Evolutionary conservation across 2,113 vertebrate species (phyloP), one percentile per base, ranked within the genome.

Genomic region (Coptodon rendalli): DNA sequence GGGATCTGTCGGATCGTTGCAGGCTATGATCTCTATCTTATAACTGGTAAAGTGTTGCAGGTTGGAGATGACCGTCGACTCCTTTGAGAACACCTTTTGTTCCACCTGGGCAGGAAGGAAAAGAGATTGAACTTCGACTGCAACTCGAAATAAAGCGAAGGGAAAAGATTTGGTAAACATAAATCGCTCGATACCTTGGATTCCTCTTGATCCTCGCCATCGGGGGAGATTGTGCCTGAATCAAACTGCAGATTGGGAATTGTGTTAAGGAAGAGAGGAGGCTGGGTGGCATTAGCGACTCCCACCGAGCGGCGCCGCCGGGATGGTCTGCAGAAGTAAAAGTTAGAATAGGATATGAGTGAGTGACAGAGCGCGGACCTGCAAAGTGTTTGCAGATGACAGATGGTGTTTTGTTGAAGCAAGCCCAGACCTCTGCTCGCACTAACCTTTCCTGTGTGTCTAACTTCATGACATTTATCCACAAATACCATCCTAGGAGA

Each of bases 11-110:
- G 95, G 96, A 6, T 98, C 96, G 95, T 99, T 99, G 92, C 99
- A 99, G 5, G 98, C 98, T 61, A 98, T 98, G 86, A 99, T 97
- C 95, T 99, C 98, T 0, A 99, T 99, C 90, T 98, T 98, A 43
- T 99, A 99, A 12, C 97, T 98, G 0, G 98, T 99, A 81, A 99
- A 99, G 91, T 99, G 98, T 0, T 97, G 97, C 89, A 99, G 96
- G 90, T 96, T 97, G 0, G 98, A 98, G 94, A 99, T 98, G 82
- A 99, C 97, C 10, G 97, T 92, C 0, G 98, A 97, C 94, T 99
- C 98, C 93, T 97, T 98, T 9, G 93, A 95, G 24, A 95, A 93
- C 10, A 98, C 97, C 6, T 96, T 98, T 81, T 98, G 95, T 8
- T 97, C 97, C 91, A 95, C 94, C 95, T 96, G 81, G 56, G 50